Conservation (phyloP, 2,888 invertebrate species). For the Diarsia brunnea region DNA sequence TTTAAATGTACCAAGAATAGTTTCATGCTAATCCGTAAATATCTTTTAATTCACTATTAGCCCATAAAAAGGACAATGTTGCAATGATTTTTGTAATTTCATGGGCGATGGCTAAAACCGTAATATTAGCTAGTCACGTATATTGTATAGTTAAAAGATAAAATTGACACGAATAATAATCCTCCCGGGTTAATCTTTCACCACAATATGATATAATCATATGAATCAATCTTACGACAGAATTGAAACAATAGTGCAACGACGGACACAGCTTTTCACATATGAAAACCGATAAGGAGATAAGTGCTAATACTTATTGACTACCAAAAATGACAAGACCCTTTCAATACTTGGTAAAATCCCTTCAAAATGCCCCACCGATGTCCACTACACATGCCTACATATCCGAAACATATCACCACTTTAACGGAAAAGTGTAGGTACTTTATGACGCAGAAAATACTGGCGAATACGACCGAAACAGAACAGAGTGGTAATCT, state of each 20-base stretch:
- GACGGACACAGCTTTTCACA: background rate
- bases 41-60: background rate
- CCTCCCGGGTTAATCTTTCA: background rate
- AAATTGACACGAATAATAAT: background rate
- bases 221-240: background rate
- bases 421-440: constrained; percentile 35
- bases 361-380: background rate
- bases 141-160: background rate
- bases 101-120: background rate
- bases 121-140: background rate
- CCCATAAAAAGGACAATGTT: background rate
- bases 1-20: background rate
- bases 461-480: constrained; percentile 33
- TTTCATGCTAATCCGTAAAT: background rate
- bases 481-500: constrained; percentile 66
- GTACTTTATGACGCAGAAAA: constrained; percentile 57
- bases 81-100: background rate
- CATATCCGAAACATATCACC: constrained; percentile 27
- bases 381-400: constrained; percentile 3
- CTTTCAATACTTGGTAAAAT: background rate
- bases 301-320: background rate
- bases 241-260: background rate
- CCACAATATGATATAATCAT: background rate
- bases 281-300: background rate
- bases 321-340: background rate